Conservation (phyloP, 2,797 vertebrate species). For the Chanos chanos region DNA sequence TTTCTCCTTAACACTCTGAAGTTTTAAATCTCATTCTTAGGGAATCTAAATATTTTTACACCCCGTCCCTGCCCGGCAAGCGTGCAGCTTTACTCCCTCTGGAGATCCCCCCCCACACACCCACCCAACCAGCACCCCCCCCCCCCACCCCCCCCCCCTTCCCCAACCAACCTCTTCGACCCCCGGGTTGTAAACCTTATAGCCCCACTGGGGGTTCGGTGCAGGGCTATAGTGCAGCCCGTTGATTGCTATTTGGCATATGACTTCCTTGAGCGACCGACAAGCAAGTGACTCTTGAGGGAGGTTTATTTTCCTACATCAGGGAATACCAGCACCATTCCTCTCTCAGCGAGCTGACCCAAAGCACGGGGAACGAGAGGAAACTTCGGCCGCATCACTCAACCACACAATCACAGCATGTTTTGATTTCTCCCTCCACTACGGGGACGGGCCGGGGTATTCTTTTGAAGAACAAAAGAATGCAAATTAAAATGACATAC, state of each 20-base stretch:
- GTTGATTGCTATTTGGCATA: constrained; percentile 72
- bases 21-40: no score
- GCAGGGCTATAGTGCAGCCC: constrained; percentile 51
- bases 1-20: constrained; percentile 20
- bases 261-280: constrained; percentile 68
- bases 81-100: constrained; percentile 32
- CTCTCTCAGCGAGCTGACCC: constrained; percentile 49
- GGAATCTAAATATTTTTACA: constrained; percentile 45
- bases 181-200: constrained; percentile 56
- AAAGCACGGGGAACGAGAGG: constrained; percentile 55
- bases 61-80: constrained; percentile 7
- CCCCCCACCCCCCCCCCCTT: background rate
- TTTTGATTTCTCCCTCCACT: constrained; percentile 25
- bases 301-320: constrained; percentile 52
- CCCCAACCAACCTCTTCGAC: constrained; percentile 29
- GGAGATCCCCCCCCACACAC: constrained; percentile 6
- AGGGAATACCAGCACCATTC: constrained; percentile 58
- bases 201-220: constrained; percentile 56
- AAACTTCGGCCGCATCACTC: constrained; percentile 24
- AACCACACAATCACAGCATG: constrained; percentile 17
- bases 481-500: no score
- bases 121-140: no score
- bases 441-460: no score
- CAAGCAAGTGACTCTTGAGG: constrained; percentile 64
- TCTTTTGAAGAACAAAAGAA: no score